Percentiles rank a stretch among this genome's conserved stretches.
Evolutionary conservation across 2,113 vertebrate species (phyloP).

Genomic region (Grammomys dolichurus): DNA sequence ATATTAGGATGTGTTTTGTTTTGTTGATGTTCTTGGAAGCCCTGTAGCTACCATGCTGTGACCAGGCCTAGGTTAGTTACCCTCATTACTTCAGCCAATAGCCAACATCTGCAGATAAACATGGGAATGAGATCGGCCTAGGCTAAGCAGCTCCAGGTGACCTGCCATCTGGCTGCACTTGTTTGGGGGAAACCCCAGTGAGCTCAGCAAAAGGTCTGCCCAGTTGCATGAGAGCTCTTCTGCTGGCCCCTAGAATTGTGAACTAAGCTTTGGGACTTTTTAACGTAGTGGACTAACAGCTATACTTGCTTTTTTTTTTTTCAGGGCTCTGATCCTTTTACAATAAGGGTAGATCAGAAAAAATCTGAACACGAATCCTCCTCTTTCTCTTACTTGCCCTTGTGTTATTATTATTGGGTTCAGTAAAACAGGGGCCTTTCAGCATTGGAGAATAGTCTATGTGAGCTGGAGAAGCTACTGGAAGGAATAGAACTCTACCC

Average conservation of each 20-base stretch:
- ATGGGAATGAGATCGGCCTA: neutral
- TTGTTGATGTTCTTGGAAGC: conserved; percentile 28
- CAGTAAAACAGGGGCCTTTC: conserved; percentile 25
- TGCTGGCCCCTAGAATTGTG: neutral
- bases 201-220: neutral
- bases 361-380: neutral
- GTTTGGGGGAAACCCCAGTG: neutral
- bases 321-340: neutral
- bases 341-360: neutral
- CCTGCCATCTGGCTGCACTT: neutral
- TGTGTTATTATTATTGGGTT: neutral
- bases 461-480: neutral
- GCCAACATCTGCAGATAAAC: conserved; percentile 1
- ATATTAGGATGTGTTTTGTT: neutral
- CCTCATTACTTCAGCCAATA: neutral
- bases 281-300: neutral
- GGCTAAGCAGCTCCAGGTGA: neutral
- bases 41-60: neutral
- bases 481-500: neutral
- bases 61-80: neutral
- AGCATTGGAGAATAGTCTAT: neutral
- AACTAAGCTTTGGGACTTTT: conserved; percentile 36
- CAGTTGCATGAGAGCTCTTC: neutral
- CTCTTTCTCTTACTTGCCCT: too few relatives aligned
- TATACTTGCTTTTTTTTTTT: neutral